Evolutionary conservation across 2,888 invertebrate genomes (phyloP), one percentile per base, ranked within the genome.

Genomic region (Eristalis tenax): DNA sequence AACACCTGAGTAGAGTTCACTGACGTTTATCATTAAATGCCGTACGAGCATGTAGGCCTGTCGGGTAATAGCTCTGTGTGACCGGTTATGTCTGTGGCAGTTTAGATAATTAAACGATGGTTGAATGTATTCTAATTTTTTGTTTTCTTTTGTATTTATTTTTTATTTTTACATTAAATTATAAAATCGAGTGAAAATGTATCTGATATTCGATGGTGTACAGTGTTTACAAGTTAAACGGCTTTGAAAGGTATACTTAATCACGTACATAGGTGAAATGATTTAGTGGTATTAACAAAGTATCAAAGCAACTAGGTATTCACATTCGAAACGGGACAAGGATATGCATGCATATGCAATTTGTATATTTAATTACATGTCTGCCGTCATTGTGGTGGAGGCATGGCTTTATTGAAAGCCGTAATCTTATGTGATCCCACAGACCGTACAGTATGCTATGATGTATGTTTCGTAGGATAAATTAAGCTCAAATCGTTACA

Each of bases 1-100:
- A 75, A 38, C 38, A 75, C 74, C 65, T 75, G 64, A 38, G 65
- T 38, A 23, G 65, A 43, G 38, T 57, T 75, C 35, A 57, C 22
- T 65, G 56, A 74, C 74, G 23, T 56, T 74, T 50, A 23, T 50
- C 32, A 74, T 64, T 38, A 65, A 65, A 56, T 22, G 40, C 43
- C 28, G 18, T 65, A 38, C 22, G 63, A 22, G 18, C 43, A n/a
- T 18, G 50, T 61, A 40, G 43, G 40, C 26, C 26, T 50, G 50
- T 50, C 43, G 18, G 63, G 43, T 43, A 26, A 43, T 40, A 38
- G 57, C 38, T 11, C 23, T 70, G 38, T 38, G 38, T 59, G 35
- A n/a, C 23, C 56, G 56, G 56, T 69, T 69, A 69, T 69, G 15
- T 57, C 18, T 18, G 50, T 18, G 8, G 50, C 50, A 18, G 50